These are phyloP conservation scores for Squalus acanthias DNA, from an alignment of 2,797 vertebrate genomes.

Conservation along the genomic window DNA sequence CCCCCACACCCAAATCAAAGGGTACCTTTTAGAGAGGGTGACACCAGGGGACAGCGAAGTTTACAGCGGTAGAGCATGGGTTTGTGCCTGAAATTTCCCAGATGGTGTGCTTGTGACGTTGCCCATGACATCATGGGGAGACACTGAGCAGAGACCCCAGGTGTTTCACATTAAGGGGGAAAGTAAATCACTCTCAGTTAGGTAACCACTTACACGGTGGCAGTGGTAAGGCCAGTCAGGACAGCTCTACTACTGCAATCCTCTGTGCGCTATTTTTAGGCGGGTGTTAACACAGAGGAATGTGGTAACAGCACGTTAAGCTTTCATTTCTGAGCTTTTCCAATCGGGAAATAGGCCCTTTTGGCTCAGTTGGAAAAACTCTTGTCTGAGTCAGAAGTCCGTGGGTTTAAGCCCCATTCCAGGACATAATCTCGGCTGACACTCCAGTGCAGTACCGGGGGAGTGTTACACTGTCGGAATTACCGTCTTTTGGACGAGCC, in stretches of 20 bases:
- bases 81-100: not conserved
- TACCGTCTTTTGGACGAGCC: not conserved
- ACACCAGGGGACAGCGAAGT: not conserved
- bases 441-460: not conserved
- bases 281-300: not conserved
- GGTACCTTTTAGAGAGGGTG: not conserved
- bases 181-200: conserved; percentile 2
- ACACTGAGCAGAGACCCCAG: not conserved
- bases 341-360: not conserved
- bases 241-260: not conserved
- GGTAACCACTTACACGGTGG: not conserved
- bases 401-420: not conserved
- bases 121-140: not conserved
- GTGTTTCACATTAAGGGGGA: conserved; percentile 13
- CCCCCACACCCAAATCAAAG: not conserved
- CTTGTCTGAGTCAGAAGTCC: not conserved
- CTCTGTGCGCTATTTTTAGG: not conserved
- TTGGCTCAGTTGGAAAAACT: not conserved
- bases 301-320: not conserved
- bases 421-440: not conserved
- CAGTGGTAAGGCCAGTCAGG: not conserved
- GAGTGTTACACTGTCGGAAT: not conserved
- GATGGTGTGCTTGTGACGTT: not conserved
- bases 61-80: not conserved
- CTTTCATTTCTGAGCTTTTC: not conserved